A percentile compares a stretch with the other conserved stretches of the same genome.
Conservation (phyloP, 37 sponge, comb jelly and placozoan genomes). For the Geodia barretti region DNA sequence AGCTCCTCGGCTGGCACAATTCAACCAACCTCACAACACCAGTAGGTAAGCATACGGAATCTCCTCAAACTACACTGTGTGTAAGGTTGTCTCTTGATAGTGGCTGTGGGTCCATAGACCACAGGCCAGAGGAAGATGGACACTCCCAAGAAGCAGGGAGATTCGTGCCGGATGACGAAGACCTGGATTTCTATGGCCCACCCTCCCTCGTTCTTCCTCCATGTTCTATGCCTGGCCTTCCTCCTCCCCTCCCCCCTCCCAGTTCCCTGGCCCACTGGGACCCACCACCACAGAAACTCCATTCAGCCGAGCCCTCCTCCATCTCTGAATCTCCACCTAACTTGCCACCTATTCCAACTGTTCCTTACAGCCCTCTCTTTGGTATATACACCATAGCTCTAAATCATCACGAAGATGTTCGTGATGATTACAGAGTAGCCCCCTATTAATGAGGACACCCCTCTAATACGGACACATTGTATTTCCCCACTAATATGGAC, state of each 20-base stretch:
- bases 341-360: too few species aligned
- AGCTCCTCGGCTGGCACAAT: background rate
- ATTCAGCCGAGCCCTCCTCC: too few species aligned
- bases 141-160: background rate
- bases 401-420: too few species aligned
- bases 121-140: background rate
- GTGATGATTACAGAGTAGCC: too few species aligned
- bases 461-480: too few species aligned
- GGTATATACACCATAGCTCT: too few species aligned
- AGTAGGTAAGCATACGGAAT: too few species aligned
- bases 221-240: background rate
- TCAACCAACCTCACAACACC: too few species aligned
- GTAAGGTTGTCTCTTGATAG: background rate
- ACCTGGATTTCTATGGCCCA: background rate
- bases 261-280: background rate
- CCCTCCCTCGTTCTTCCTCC: background rate
- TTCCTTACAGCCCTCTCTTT: background rate
- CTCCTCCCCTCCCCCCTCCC: background rate
- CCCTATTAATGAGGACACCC: too few species aligned
- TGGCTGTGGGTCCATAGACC: background rate
- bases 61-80: too few species aligned
- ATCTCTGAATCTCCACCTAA: too few species aligned
- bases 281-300: too few species aligned
- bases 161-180: background rate
- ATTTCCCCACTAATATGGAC: background rate